Base-by-base conservation (phyloP, 2,888 invertebrate species). In the Noctua janthina region DNA sequence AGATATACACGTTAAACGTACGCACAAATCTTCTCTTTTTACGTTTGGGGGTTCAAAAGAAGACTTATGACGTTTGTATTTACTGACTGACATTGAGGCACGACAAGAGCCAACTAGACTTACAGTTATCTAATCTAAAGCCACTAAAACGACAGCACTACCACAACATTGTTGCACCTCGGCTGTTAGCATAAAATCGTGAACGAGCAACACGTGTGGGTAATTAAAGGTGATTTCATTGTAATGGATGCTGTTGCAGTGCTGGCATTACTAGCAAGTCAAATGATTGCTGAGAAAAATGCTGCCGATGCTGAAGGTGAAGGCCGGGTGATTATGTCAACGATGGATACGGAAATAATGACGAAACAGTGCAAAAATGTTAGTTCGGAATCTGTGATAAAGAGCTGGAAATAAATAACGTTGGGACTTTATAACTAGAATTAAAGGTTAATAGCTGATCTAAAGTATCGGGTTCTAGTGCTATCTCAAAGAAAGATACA, bases 211-310 rank as follows among this genome's bases (percentile, higher is more conserved):
- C 79, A 82, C 79, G 68, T 86, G 83, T 74, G 67, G 39, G 20
- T 82, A 79, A 88, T 87, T 88, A 85, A 81, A 79, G 62, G 51
- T 86, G 76, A 88, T 76, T 86, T 80, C 43, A 88, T 88, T 87
- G 51, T 86, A 86, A 81, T 79, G 17, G 39, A 82, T 86, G 75
- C 76, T n/a, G 74, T 64, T 68, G 51, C 69, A 64, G n/a, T 56
- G 62, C 49, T 39, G 29, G 67, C 71, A 64, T 87, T 62, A 67
- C 54, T 39, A 35, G 62, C 71, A 64, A 87, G 67, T 78, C 78
- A 78, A 81, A 80, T 74, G 79, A 79, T 78, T 79, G 73, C 71
- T 86, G 70, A 79, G 81, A 86, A 88, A 83, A 87, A 88, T 84
- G 76, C 77, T 71, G 73, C 64, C 35, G 62, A 17, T 71, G 66